A percentile compares a stretch with the other conserved stretches of the same genome.
Evolutionary conservation across 2,113 vertebrate genomes (phyloP).

Genomic region (Anolis carolinensis): DNA sequence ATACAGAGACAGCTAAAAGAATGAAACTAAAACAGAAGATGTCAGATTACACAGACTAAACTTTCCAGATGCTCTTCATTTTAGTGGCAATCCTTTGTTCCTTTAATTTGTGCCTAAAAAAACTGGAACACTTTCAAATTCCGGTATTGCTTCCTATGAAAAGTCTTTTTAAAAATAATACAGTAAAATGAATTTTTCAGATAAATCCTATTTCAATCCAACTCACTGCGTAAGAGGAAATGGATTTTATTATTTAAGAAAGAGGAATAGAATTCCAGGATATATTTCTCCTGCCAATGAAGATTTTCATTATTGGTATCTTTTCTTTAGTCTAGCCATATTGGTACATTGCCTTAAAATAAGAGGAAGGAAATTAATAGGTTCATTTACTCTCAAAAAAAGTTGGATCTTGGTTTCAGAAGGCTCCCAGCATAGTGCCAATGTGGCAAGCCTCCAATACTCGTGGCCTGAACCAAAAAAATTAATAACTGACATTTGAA

Average conservation of each 20-base stretch:
- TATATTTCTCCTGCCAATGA: background rate
- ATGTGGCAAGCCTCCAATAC: no score
- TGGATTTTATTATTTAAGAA: background rate
- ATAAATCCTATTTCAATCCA: background rate
- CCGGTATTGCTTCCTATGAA: background rate
- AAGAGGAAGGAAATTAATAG: no score
- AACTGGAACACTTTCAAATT: background rate
- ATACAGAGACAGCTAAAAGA: background rate
- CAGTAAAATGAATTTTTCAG: background rate
- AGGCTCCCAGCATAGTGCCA: no score
- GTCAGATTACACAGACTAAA: slow-evolving; percentile 9
- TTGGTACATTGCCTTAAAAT: no score
- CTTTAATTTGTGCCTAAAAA: background rate
- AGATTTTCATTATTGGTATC: no score
- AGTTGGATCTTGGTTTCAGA: no score
- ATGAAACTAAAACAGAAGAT: slow-evolving; percentile 17
- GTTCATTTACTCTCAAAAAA: no score
- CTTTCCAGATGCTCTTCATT: background rate
- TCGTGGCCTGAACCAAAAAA: no score
- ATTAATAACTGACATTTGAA: no score
- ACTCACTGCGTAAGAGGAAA: background rate
- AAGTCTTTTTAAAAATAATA: background rate
- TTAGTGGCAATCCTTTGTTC: background rate
- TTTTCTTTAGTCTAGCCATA: no score
- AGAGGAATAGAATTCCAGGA: no score